These are phyloP conservation scores for Sisyra terminalis DNA, from an alignment of 2,888 invertebrate genomes.

Conservation along the genomic window DNA sequence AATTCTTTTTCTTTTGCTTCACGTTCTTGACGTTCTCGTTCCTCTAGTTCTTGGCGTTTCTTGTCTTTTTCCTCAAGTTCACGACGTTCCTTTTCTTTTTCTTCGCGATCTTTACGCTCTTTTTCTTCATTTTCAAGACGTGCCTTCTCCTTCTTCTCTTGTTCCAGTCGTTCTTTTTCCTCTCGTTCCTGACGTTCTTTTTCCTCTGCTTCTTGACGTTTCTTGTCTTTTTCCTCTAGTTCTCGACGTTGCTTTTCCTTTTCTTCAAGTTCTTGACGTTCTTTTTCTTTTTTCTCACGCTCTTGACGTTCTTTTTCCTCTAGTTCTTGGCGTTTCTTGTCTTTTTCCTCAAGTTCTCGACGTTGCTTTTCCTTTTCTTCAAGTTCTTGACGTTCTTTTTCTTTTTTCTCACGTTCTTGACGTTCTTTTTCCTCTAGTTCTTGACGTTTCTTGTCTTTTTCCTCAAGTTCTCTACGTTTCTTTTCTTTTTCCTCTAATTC, in stretches of 20 bases:
- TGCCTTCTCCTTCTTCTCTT: conserved; percentile 8
- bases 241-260: conserved; percentile 13
- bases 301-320: conserved; percentile 14
- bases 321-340: conserved; percentile 17
- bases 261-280: conserved; percentile 10
- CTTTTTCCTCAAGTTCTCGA: conserved; percentile 16
- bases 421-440: conserved; percentile 13
- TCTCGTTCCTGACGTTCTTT: conserved; percentile 5
- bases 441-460: conserved; percentile 18
- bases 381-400: conserved; percentile 22
- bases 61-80: conserved; percentile 18
- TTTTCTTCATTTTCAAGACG: conserved; percentile 11
- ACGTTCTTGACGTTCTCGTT: conserved; percentile 14
- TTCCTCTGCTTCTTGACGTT: conserved; percentile 11
- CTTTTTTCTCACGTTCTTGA: conserved; percentile 16
- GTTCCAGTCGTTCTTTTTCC: conserved; percentile 3
- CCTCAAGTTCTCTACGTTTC: conserved; percentile 13
- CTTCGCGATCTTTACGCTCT: conserved; percentile 9
- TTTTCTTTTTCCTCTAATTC: conserved; percentile 12
- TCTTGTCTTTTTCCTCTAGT: conserved; percentile 11
- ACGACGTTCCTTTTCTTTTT: conserved; percentile 10
- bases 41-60: conserved; percentile 13
- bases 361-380: conserved; percentile 19
- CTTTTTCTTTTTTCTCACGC: conserved; percentile 13
- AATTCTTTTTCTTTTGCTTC: conserved; percentile 13